A percentile compares a stretch with the other conserved stretches of the same genome.
phyloP scores from a whole-genome alignment of 2,113 vertebrate species.

The Psettodes erumei region DNA sequence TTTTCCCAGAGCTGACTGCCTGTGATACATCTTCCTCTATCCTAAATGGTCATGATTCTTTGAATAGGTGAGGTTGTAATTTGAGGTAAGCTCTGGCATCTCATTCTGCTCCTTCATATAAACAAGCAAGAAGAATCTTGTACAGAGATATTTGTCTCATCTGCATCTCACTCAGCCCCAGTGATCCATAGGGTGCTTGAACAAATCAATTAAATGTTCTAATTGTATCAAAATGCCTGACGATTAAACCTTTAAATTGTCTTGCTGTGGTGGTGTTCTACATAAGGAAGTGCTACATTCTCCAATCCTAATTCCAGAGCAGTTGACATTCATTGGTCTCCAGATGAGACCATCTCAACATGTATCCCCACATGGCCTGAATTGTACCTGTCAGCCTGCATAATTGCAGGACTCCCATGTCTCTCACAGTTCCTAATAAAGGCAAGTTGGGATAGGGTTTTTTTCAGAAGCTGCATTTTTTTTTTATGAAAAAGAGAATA shows the following conservation, averaged over 20 bases:
- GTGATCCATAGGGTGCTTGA: conserved; percentile 26
- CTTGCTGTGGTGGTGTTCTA: neutral
- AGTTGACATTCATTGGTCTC: conserved; percentile 9
- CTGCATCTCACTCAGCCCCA: conserved; percentile 27
- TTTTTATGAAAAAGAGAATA: conserved; percentile 38
- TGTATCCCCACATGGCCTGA: conserved; percentile 39
- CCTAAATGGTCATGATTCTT: conserved; percentile 39
- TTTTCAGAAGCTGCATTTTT: conserved; percentile 22
- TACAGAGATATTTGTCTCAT: conserved; percentile 31
- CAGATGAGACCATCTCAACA: conserved; percentile 42
- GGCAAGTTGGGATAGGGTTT: neutral
- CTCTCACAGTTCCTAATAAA: conserved; percentile 28
- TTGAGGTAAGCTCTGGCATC: conserved; percentile 33
- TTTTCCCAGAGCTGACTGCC: conserved; percentile 23
- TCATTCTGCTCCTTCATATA: conserved; percentile 1
- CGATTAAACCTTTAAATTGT: conserved; percentile 33
- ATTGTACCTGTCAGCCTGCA: conserved; percentile 50
- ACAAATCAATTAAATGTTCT: conserved; percentile 43
- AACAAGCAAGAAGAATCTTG: conserved; percentile 23
- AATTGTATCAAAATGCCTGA: conserved; percentile 60
- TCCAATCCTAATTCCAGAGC: neutral
- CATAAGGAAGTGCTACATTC: neutral
- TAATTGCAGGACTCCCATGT: conserved; percentile 58
- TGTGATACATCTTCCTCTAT: conserved; percentile 52
- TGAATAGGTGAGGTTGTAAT: conserved; percentile 45